Conservation (phyloP, 1,140 invertebrate genomes). For the Brachystomella parvula region DNA sequence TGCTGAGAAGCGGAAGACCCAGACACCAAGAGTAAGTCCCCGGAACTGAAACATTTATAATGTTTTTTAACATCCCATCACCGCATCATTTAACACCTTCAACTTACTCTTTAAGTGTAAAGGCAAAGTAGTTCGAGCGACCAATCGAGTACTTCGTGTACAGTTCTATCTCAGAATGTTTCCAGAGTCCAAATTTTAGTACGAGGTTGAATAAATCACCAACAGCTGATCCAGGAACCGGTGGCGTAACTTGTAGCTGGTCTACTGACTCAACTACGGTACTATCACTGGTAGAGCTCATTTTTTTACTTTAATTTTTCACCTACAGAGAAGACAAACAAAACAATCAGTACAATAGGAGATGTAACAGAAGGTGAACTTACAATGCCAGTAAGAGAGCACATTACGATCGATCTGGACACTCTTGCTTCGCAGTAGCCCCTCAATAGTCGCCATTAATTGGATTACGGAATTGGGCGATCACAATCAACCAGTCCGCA, state of each 20-base stretch:
- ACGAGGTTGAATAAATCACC: conserved; percentile 4
- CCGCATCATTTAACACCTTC: not conserved
- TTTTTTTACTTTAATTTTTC: too few relatives aligned
- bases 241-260: not conserved
- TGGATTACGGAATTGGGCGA: too few relatives aligned
- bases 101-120: conserved; percentile 26
- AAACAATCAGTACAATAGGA: too few relatives aligned
- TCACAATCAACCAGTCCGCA: too few relatives aligned
- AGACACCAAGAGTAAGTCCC: not conserved
- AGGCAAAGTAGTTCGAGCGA: conserved; percentile 29
- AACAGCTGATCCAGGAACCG: not conserved
- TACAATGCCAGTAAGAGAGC: too few relatives aligned
- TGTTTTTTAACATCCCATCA: not conserved
- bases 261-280: too few relatives aligned
- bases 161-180: not conserved
- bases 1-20: not conserved
- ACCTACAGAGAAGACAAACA: too few relatives aligned
- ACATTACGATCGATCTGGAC: too few relatives aligned
- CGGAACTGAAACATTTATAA: not conserved
- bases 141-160: conserved; percentile 22
- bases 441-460: too few relatives aligned
- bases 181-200: not conserved
- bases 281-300: too few relatives aligned
- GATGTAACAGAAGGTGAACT: too few relatives aligned
- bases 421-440: too few relatives aligned